Conservation (phyloP, 2,113 vertebrate species). For the Theristicus caerulescens region DNA sequence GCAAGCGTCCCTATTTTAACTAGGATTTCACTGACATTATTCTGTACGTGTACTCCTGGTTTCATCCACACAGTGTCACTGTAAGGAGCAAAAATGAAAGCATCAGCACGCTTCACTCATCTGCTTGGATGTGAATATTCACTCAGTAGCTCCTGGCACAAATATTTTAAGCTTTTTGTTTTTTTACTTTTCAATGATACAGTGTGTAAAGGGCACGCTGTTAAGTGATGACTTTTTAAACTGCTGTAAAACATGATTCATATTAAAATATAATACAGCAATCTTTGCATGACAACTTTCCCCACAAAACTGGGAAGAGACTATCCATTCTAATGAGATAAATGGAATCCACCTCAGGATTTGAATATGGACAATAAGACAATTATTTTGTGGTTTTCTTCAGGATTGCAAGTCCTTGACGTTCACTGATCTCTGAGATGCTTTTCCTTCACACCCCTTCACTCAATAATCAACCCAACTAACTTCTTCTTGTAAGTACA, state of each 20-base stretch:
- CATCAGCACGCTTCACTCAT: constrained; percentile 33
- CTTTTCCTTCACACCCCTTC: background rate
- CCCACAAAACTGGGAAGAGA: background rate
- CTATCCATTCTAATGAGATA: background rate
- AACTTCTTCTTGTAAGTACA: background rate
- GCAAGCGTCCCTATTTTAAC: background rate
- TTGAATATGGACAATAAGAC: background rate
- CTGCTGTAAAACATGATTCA: constrained; percentile 20
- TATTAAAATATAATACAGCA: constrained; percentile 2
- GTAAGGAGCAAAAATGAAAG: constrained; percentile 68
- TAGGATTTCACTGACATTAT: background rate
- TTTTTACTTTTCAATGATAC: background rate
- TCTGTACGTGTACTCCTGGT: constrained; percentile 60
- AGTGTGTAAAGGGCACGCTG: background rate
- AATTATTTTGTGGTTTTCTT: background rate
- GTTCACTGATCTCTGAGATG: constrained; percentile 5
- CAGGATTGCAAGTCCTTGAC: background rate
- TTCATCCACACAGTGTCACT: constrained; percentile 81
- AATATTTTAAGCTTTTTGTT: background rate
- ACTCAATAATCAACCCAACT: background rate
- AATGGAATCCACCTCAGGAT: background rate
- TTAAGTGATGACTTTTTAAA: constrained; percentile 34
- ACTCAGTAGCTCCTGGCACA: background rate
- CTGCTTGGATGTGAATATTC: constrained; percentile 5
- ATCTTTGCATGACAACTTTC: background rate